Evolutionary conservation across 2,888 invertebrate species (phyloP), one percentile per base, ranked within the genome.

Genomic region (Mythimna loreyi): DNA sequence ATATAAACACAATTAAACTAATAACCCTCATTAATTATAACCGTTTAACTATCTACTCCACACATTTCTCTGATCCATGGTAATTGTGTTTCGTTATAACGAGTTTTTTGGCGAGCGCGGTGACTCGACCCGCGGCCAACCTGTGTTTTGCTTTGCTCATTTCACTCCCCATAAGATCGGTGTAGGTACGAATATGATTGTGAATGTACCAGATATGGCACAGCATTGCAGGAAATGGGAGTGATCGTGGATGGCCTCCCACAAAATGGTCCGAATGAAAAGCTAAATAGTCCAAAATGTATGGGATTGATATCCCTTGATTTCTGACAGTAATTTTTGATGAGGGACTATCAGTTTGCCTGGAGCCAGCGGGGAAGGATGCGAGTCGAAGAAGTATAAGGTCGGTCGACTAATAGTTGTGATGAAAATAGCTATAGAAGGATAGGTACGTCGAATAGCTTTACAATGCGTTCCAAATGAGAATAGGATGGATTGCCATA

Each of bases 71-170:
- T 88, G 87, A 90, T 65, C 89, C 56, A 72, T 78, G 85, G 88
- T 93, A 94, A 95, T 95, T 94, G 94, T 93, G 94, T 95, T 94
- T 92, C 90, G 93, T 94, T 92, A 92, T 94, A 94, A 95, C 94
- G 95, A 95, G 95, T 95, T 95, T 95, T 95, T 95, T 94, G 94
- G 93, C 90, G 90, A 87, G 71, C 86, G 85, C 86, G 86, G 82
- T 84, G 81, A 82, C 88, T 87, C 86, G 84, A 86, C 82, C 86
- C 87, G 88, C 86, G 87, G 88, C 81, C 81, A 85, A 83, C 88
- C 87, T 87, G 86, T 87, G 85, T 87, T 84, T 83, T 85, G 86
- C 85, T 86, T 84, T 88, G 88, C 87, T 88, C 89, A 87, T 83
- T 84, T 85, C 83, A 80, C 76, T 83, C 80, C 49, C 60, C 73